Conservation (phyloP, 2,888 invertebrate species). For the Buathra laborator region DNA sequence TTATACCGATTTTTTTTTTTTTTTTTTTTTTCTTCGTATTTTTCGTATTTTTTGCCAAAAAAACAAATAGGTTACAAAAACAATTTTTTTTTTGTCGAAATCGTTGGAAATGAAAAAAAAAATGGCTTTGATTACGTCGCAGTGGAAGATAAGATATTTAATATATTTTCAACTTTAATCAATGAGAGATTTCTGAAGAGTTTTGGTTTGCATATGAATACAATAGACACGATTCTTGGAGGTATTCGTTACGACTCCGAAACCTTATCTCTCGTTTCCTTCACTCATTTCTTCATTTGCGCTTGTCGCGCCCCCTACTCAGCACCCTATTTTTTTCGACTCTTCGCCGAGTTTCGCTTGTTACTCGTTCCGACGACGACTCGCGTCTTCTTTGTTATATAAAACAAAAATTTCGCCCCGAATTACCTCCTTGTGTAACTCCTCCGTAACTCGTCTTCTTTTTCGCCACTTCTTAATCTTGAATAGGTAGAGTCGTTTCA, state of each 20-base stretch:
- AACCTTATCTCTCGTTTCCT: not conserved
- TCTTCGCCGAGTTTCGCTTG: not conserved
- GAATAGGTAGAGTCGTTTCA: not conserved
- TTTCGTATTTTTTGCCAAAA: no score
- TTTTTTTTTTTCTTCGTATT: no score
- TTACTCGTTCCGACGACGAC: constrained; percentile 21
- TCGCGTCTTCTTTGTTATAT: not conserved
- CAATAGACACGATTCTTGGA: constrained; percentile 5
- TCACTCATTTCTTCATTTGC: not conserved
- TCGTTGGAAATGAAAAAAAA: no score
- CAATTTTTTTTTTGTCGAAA: no score
- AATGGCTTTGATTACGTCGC: no score
- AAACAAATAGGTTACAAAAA: no score
- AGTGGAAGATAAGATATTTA: no score
- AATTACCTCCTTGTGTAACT: constrained; percentile 11
- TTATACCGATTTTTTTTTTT: no score
- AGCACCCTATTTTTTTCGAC: not conserved
- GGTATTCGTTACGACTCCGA: constrained; percentile 6
- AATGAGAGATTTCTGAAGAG: constrained; percentile 2
- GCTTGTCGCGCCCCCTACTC: not conserved
- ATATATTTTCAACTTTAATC: constrained; percentile 12
- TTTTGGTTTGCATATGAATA: not conserved
- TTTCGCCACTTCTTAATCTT: not conserved
- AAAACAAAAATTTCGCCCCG: constrained; percentile 19
- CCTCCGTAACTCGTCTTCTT: not conserved